A percentile compares a stretch with the other conserved stretches of the same genome.
Conservation (phyloP, 2,113 vertebrate genomes). For the Carollia perspicillata region DNA sequence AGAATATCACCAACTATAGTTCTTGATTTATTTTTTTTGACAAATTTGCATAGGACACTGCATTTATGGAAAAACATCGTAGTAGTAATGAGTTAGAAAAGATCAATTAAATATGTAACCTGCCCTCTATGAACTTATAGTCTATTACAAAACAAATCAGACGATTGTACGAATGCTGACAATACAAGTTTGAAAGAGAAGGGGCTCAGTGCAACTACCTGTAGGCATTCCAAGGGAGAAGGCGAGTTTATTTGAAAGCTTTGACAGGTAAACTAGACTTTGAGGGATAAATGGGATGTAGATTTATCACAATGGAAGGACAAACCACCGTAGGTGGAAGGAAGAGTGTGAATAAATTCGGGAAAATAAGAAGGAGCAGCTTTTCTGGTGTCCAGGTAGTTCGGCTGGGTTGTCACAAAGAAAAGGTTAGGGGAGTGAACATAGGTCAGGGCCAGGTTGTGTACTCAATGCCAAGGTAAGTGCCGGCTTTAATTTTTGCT, state of each 20-base stretch:
- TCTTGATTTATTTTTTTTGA: background rate
- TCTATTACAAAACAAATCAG: background rate
- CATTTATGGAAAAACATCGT: background rate
- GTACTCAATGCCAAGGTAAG: background rate
- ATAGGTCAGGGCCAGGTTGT: fast-evolving
- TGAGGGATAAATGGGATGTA: background rate
- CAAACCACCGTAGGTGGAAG: background rate
- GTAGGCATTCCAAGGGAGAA: background rate
- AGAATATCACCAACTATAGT: background rate
- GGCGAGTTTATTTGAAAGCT: background rate
- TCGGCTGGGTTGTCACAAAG: background rate
- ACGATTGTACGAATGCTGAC: background rate
- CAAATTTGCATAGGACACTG: background rate
- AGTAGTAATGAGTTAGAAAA: background rate
- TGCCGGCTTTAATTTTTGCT: background rate
- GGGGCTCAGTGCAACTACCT: background rate
- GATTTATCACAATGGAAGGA: background rate
- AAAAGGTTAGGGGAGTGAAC: background rate
- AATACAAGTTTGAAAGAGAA: background rate
- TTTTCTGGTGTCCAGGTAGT: background rate
- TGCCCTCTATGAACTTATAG: background rate
- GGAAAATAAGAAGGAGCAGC: background rate
- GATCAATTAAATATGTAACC: background rate
- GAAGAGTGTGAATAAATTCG: background rate
- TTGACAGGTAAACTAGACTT: background rate